phyloP scores from a whole-genome alignment of 2,888 invertebrate genomes.

The Tetropium fuscum region DNA sequence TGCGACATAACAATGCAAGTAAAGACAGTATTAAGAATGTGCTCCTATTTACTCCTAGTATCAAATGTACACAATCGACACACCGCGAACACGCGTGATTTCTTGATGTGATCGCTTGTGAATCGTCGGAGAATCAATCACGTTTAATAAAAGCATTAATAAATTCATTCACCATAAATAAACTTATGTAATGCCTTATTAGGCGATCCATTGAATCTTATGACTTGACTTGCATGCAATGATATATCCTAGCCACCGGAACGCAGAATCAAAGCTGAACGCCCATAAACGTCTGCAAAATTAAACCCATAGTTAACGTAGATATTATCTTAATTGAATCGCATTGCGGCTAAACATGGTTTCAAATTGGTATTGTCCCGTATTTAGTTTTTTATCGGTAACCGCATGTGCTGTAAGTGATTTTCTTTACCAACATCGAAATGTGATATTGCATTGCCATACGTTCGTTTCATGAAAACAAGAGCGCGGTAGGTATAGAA shows the following conservation, averaged over 20 bases:
- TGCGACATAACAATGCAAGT: too few species aligned
- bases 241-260: slow-evolving; percentile 30
- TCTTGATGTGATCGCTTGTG: slow-evolving; percentile 17
- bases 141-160: slow-evolving; percentile 34
- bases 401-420: too few species aligned
- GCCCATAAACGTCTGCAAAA: slow-evolving; percentile 43
- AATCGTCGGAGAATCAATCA: slow-evolving; percentile 35
- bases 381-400: not conserved
- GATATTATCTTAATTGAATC: slow-evolving; percentile 17
- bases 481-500: too few species aligned
- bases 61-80: slow-evolving; percentile 2
- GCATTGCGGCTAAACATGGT: slow-evolving; percentile 5
- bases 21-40: too few species aligned
- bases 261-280: slow-evolving; percentile 42
- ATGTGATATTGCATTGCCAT: too few species aligned
- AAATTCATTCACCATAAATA: slow-evolving; percentile 44
- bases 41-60: slow-evolving; percentile 7
- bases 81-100: slow-evolving; percentile 32
- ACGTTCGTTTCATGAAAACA: too few species aligned
- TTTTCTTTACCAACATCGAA: too few species aligned
- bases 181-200: slow-evolving; percentile 44
- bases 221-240: slow-evolving; percentile 35
- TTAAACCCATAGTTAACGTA: slow-evolving; percentile 31
- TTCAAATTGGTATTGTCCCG: not conserved
- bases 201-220: slow-evolving; percentile 44